These are phyloP conservation scores for Zonitis immaculata DNA, from an alignment of 2,888 invertebrate species.

Conservation along the genomic window DNA sequence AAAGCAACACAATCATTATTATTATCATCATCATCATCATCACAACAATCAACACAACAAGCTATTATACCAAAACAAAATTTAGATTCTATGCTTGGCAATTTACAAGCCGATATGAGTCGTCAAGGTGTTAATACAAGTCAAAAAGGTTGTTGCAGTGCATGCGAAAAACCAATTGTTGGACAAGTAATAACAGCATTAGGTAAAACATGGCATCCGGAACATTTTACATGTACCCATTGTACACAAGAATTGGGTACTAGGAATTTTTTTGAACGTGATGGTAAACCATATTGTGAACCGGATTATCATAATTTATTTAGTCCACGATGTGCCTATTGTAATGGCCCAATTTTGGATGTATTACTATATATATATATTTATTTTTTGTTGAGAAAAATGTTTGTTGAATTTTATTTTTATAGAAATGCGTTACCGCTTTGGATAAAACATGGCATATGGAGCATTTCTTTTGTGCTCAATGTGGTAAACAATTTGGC, in stretches of 20 bases:
- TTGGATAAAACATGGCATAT: slow-evolving; percentile 98
- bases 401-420: slow-evolving; percentile 33
- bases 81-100: slow-evolving; percentile 80
- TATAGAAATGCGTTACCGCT: slow-evolving; percentile 97
- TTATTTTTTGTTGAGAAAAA: no score
- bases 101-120: slow-evolving; percentile 94
- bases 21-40: no score
- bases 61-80: slow-evolving; percentile 51
- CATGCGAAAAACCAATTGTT: slow-evolving; percentile 98
- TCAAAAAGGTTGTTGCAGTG: slow-evolving; percentile 98
- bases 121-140: slow-evolving; percentile 98
- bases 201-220: slow-evolving; percentile 98
- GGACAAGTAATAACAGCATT: slow-evolving; percentile 97
- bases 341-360: slow-evolving; percentile 97
- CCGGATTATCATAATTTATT: slow-evolving; percentile 97
- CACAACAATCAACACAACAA: no score
- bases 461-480: slow-evolving; percentile 98
- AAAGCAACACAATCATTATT: slow-evolving; percentile 48
- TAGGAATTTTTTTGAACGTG: slow-evolving; percentile 97
- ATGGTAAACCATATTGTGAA: slow-evolving; percentile 96
- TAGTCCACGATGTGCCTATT: slow-evolving; percentile 97
- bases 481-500: slow-evolving; percentile 95
- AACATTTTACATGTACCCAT: slow-evolving; percentile 97
- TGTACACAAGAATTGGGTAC: slow-evolving; percentile 96
- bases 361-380: slow-evolving; percentile 52